phyloP scores from a whole-genome alignment of 2,113 vertebrate genomes.

The Anarrhichthys ocellatus region DNA sequence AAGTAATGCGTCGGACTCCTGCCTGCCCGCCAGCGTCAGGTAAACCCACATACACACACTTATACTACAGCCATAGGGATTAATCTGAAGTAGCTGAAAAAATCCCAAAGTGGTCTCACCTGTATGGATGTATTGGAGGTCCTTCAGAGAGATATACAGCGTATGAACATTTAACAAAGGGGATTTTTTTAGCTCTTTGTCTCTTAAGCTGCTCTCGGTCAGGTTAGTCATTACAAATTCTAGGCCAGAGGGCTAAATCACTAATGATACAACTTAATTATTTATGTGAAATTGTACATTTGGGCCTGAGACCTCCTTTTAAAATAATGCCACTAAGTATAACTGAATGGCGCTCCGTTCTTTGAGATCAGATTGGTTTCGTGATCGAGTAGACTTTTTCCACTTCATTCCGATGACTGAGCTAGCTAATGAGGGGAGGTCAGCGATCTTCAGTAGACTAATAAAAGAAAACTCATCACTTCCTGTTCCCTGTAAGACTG shows the following conservation, averaged over 20 bases:
- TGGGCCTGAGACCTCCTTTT: constrained; percentile 31
- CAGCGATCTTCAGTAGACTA: constrained; percentile 20
- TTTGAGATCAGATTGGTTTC: constrained; percentile 37
- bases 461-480: constrained; percentile 18
- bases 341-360: not conserved
- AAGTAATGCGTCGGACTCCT: constrained; percentile 77
- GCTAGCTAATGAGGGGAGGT: constrained; percentile 41
- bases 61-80: not conserved
- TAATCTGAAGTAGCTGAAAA: not conserved
- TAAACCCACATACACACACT: constrained; percentile 50
- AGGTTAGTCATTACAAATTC: constrained; percentile 36
- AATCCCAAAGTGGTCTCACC: not conserved
- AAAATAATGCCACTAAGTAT: constrained; percentile 16
- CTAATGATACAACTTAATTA: constrained; percentile 43
- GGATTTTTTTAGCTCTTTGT: not conserved
- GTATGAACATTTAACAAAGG: not conserved
- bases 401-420: constrained; percentile 44
- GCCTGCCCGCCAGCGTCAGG: constrained; percentile 82
- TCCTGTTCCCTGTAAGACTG: constrained; percentile 3
- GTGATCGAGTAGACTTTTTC: constrained; percentile 21
- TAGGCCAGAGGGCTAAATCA: constrained; percentile 49
- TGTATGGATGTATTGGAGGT: not conserved
- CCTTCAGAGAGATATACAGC: not conserved
- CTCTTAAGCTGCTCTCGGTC: constrained; percentile 1
- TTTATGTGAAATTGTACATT: constrained; percentile 37